Percentiles rank a stretch among this genome's conserved stretches.
Evolutionary conservation across 1,140 invertebrate species (phyloP).

Genomic region (Limonius californicus): DNA sequence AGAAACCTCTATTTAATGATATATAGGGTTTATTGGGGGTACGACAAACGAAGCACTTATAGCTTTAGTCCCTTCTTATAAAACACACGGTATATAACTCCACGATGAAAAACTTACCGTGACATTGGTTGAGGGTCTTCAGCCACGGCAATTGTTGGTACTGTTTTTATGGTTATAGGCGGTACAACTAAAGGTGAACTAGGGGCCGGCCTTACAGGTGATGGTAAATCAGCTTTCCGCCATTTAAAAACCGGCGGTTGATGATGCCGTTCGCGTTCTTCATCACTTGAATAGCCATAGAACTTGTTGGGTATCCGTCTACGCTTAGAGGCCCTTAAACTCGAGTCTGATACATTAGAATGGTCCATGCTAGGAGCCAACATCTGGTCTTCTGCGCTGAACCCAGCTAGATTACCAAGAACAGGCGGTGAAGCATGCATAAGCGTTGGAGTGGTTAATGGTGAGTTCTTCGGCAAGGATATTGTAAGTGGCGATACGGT

Average conservation of each 20-base stretch:
- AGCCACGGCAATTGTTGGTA: slow-evolving; percentile 29
- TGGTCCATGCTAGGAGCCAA: slow-evolving; percentile 12
- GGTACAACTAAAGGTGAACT: slow-evolving; percentile 41
- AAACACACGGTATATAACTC: too few relatives aligned
- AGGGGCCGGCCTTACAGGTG: slow-evolving; percentile 27
- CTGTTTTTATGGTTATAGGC: slow-evolving; percentile 51
- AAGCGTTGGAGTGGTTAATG: slow-evolving; percentile 34
- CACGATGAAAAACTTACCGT: too few relatives aligned
- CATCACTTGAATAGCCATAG: slow-evolving; percentile 80
- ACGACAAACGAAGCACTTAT: too few relatives aligned
- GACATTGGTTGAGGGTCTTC: too few relatives aligned
- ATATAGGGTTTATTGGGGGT: too few relatives aligned
- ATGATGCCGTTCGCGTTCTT: slow-evolving; percentile 66
- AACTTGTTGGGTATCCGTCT: slow-evolving; percentile 76
- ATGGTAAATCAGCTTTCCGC: slow-evolving; percentile 57
- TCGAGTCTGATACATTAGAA: slow-evolving; percentile 25
- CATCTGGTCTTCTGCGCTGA: neutral
- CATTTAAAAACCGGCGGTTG: slow-evolving; percentile 60
- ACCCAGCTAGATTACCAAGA: neutral
- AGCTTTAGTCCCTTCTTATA: too few relatives aligned
- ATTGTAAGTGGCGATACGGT: slow-evolving; percentile 43
- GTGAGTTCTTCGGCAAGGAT: slow-evolving; percentile 50
- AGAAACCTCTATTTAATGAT: too few relatives aligned
- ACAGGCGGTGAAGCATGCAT: neutral
- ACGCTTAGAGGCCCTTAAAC: slow-evolving; percentile 64